Percentiles rank a stretch among this genome's conserved stretches.
These are phyloP conservation scores for Eupithecia centaureata DNA, from an alignment of 2,888 invertebrate species.

Conservation along the genomic window DNA sequence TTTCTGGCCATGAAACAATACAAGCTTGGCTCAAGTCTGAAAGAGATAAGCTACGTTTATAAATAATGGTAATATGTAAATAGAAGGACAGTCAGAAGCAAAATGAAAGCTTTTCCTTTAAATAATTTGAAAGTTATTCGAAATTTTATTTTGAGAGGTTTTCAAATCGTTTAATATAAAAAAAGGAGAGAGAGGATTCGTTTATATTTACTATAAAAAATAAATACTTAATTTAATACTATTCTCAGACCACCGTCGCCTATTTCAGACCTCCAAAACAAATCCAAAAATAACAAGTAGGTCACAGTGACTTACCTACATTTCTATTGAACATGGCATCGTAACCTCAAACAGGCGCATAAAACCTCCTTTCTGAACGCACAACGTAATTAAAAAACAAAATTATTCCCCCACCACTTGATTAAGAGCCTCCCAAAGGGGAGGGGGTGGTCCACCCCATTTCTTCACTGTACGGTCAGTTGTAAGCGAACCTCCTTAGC, in stretches of 20 bases:
- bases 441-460: constrained; percentile 53
- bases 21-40: neutral
- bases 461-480: constrained; percentile 80
- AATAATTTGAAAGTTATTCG: neutral
- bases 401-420: constrained; percentile 77
- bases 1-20: neutral
- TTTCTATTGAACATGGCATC: constrained; percentile 43
- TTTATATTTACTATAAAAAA: neutral
- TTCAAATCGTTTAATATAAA: neutral
- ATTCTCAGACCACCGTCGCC: neutral
- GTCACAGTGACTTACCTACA: constrained; percentile 19
- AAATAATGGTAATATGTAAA: neutral
- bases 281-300: constrained; percentile 30
- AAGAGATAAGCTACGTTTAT: neutral
- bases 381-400: constrained; percentile 81
- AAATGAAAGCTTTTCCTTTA: neutral
- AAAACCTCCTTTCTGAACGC: constrained; percentile 64
- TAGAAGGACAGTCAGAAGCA: neutral
- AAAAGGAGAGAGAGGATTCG: neutral
- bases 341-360: constrained; percentile 43
- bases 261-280: constrained; percentile 24
- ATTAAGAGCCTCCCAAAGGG: constrained; percentile 67
- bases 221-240: neutral
- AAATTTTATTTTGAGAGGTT: neutral
- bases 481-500: constrained; percentile 70